Evolutionary conservation across 2,888 invertebrate genomes (phyloP), one percentile per base, ranked within the genome.

Genomic region (Tenthredo livida): DNA sequence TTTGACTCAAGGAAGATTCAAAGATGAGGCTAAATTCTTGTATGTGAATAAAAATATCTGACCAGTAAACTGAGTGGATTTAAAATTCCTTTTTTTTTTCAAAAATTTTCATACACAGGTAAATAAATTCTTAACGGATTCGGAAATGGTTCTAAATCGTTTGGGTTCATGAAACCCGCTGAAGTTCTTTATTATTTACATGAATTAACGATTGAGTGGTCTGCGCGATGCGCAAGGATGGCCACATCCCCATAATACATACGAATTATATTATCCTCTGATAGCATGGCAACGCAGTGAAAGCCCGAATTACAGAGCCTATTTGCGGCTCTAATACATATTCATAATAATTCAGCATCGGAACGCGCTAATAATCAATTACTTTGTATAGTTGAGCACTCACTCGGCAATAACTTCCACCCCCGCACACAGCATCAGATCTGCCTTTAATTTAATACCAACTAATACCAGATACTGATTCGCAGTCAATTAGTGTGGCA

Each of bases 261-360:
- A 33, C 25, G 7, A 70, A 47, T 25, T 67, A 84, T 84, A 84
- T 6, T 9, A 29, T 50, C 47, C 10, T 21, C 33, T 21, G 84
- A 54, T 84, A 33, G 43, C 43, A 43, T 15, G 58, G 40, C n/a
- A 58, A 54, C 73, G 33, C 43, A 84, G 37, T 40, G 40, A 84
- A 54, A 21, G 40, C 43, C 17, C 4, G 33, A 73, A 84, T 73
- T 84, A 84, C 84, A 43, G 58, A 37, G 54, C 78, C 72, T 65
- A 73, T 67, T 40, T 10, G n/a, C 25, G 17, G 12, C 5, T 21
- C 58, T 72, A 77, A 86, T 87, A 85, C 84, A 87, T 88, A 88
- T 88, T 88, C 88, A 87, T 87, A 85, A 86, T 70, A 9, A 84
- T 77, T 82, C 72, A 47, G 54, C 33, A 80, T 21, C 43, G 54